Evolutionary conservation across 2,113 vertebrate genomes (phyloP).

Genomic region (Eira barbara): DNA sequence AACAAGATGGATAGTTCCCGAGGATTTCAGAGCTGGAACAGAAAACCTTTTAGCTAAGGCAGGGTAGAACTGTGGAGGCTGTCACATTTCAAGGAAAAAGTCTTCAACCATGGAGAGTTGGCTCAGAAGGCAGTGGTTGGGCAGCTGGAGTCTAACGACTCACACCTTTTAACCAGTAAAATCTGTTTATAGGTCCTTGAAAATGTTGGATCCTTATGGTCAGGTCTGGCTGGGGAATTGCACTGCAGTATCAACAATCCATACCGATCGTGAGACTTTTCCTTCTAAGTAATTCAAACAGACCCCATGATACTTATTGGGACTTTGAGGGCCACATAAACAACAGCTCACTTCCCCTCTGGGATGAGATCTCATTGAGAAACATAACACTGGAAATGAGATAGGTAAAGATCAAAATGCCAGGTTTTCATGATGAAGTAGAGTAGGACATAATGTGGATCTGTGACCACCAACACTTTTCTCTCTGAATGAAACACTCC

Average conservation of each 20-base stretch:
- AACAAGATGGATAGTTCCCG: conserved; percentile 50
- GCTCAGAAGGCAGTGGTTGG: conserved; percentile 26
- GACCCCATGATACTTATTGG: conserved; percentile 36
- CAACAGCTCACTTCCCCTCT: background rate
- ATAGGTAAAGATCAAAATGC: background rate
- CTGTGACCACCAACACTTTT: background rate
- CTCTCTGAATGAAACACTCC: background rate
- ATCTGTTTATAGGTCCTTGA: conserved; percentile 67
- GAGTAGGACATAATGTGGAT: background rate
- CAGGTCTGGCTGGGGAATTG: conserved; percentile 13
- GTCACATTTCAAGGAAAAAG: conserved; percentile 52
- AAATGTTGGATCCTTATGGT: conserved; percentile 51
- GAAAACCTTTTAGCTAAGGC: conserved; percentile 58
- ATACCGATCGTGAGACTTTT: background rate
- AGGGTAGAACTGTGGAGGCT: background rate
- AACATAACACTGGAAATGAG: conserved; percentile 26
- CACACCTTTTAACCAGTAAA: conserved; percentile 55
- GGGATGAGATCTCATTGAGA: conserved; percentile 25
- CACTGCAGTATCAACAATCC: conserved; percentile 15
- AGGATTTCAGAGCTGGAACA: conserved; percentile 41
- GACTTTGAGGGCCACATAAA: conserved; percentile 25
- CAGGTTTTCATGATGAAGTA: background rate
- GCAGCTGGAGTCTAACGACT: conserved; percentile 26
- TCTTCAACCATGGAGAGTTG: conserved; percentile 48
- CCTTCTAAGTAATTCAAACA: conserved; percentile 55